Base-by-base conservation (phyloP, 2,797 vertebrate species). In the Apodemus agrarius region DNA sequence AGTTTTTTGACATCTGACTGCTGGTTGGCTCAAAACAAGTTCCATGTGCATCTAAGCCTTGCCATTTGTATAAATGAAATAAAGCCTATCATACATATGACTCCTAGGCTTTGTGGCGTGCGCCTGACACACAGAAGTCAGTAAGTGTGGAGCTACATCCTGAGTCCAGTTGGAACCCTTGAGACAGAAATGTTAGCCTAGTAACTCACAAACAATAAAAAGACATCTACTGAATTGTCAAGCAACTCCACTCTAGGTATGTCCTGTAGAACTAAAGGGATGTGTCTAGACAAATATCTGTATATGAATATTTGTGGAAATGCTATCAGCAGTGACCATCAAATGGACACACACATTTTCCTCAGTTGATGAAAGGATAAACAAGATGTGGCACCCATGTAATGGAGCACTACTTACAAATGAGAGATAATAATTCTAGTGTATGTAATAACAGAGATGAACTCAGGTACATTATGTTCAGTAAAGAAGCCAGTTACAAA, bases 391-490 rank as follows among this genome's bases (percentile, higher is more conserved):
- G 52, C 40, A 59, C 13, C 67, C 67, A 34, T 13, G 46, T n/a
- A 59, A 72, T 72, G 61, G 31, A 91, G 76, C 94, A 84, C 92
- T 94, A 90, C 59, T 86, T 72, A 87, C 76, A 63, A 89, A 91
- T 86, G 26, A 65, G 82, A 89, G 69, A 85, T 49, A n/a, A 87
- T 80, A 40, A 84, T 87, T 95, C n/a, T 80, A 69, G 86, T 43
- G 19, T 49, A 74, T 52, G 82, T 69, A 57, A 11, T 31, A 52
- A 43, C 0, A 11, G 54, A 46, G 80, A 69, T 76, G n/a, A 89
- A 76, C 61, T 79, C 76, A 59, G 75, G 90, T 93, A 89, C 43
- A 81, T 65, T 43, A 61, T 11, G 16, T 19, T 84, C 17, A 83
- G 59, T 19, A 84, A 93, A 96, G 46, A 84, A 95, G 31, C 11